phyloP scores from a whole-genome alignment of 2,888 invertebrate genomes.

The Phytoseiulus persimilis region DNA sequence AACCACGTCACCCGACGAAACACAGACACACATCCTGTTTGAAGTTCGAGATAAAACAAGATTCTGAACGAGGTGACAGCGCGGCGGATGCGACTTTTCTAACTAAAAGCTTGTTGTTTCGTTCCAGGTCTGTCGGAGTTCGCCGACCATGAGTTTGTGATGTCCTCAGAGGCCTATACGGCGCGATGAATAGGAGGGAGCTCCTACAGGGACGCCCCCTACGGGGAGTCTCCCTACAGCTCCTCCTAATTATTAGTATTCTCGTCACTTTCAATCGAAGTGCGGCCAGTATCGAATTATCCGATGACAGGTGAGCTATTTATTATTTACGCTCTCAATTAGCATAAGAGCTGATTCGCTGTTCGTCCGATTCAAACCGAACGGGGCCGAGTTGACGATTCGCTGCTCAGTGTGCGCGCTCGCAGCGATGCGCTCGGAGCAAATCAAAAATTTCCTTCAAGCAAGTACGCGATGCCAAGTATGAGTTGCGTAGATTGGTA shows the following conservation, averaged over 20 bases:
- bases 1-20: background rate
- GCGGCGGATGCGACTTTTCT: background rate
- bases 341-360: background rate
- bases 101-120: background rate
- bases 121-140: background rate
- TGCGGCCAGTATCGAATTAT: constrained; percentile 19
- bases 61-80: background rate
- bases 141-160: background rate
- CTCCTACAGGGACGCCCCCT: constrained; percentile 13
- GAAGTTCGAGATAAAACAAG: background rate
- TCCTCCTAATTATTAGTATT: constrained; percentile 23
- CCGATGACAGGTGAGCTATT: constrained; percentile 30
- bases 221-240: constrained; percentile 35
- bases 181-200: constrained; percentile 5
- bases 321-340: background rate
- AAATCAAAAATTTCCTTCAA: too few species aligned
- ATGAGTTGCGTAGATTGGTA: too few species aligned
- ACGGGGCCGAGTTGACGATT: background rate
- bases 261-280: constrained; percentile 36
- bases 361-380: background rate
- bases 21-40: background rate
- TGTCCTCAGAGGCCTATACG: background rate
- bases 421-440: too few species aligned
- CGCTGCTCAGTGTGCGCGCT: background rate
- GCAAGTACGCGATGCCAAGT: too few species aligned